Percentiles rank a stretch among this genome's conserved stretches.
These are phyloP conservation scores for Rhinoderma darwinii DNA, from an alignment of 2,113 vertebrate species.

Conservation along the genomic window DNA sequence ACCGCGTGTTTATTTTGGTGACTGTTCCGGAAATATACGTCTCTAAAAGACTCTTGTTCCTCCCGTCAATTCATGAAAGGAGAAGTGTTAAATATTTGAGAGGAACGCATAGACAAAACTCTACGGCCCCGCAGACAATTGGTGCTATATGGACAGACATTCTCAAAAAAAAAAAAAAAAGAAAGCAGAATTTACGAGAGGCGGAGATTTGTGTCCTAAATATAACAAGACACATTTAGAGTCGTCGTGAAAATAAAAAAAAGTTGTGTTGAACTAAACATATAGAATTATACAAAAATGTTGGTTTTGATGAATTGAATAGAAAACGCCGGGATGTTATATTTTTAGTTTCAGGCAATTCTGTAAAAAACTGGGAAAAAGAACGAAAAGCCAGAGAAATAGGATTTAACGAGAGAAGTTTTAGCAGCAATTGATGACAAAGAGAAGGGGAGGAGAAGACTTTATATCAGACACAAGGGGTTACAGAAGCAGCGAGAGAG, in stretches of 20 bases:
- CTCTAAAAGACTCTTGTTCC: constrained; percentile 27
- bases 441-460: not conserved
- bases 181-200: not conserved
- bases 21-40: constrained; percentile 12
- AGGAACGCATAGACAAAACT: not conserved
- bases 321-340: not conserved
- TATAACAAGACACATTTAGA: not conserved
- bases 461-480: not conserved
- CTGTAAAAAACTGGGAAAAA: not conserved
- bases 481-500: not conserved
- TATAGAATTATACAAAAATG: not conserved
- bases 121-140: not conserved
- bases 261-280: not conserved
- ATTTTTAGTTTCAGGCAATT: not conserved
- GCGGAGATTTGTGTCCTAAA: not conserved
- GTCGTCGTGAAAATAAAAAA: not conserved
- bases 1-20: constrained; percentile 15
- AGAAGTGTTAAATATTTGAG: constrained; percentile 32
- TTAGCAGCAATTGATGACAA: not conserved
- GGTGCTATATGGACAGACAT: not conserved
- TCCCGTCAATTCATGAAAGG: constrained; percentile 22
- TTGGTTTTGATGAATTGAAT: not conserved
- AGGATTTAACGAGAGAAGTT: not conserved
- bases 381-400: not conserved
- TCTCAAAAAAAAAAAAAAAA: not conserved